Base-by-base conservation (phyloP, 2,113 vertebrate genomes). In the Corvus cornix region DNA sequence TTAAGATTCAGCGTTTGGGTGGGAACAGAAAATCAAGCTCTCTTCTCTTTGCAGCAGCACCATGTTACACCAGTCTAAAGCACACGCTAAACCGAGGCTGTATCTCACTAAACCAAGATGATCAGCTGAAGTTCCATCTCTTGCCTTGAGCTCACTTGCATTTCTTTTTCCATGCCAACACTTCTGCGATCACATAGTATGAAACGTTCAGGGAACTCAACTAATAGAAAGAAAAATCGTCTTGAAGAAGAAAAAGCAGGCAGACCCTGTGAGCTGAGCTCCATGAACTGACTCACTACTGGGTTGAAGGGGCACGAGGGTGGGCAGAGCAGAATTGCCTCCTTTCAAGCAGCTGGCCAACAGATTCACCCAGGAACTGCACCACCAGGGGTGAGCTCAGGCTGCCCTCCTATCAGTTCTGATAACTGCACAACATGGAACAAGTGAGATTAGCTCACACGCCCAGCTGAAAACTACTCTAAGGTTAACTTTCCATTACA, bases 341-440 rank as follows among this genome's bases (percentile, higher is more conserved):
- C 67, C 48, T 73, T 76, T 76, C 31, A 53, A 79, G 37, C 41
- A 72, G n/a, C 69, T 85, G 79, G 33, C n/a, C 44, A 68, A 68
- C 13, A 89, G 41, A 64, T 23, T 48, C 46, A 49, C 5, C 13
- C 44, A 79, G 33, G 22, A 81, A n/a, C 28, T 27, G 21, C 10
- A 24, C 6, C 16, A 5, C 0, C 1, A 0, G 31, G 11, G 26
- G 11, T 10, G 19, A 87, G 44, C 37, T 68, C 5, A 20, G 58
- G 37, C 58, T 44, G 74, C 58, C n/a, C 58, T 60, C 27, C 0
- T 20, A 52, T 46, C 44, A 7, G 30, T 39, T 43, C 74, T 84
- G 48, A n/a, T 52, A 84, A 63, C n/a, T 2, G 3, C 8, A 39
- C 41, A 76, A 48, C 41, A 76, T 63, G 3, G 2, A 76, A 24